Conservation (phyloP, 53 echinoderm and acorn worm species). For the Zoroaster sp. region DNA sequence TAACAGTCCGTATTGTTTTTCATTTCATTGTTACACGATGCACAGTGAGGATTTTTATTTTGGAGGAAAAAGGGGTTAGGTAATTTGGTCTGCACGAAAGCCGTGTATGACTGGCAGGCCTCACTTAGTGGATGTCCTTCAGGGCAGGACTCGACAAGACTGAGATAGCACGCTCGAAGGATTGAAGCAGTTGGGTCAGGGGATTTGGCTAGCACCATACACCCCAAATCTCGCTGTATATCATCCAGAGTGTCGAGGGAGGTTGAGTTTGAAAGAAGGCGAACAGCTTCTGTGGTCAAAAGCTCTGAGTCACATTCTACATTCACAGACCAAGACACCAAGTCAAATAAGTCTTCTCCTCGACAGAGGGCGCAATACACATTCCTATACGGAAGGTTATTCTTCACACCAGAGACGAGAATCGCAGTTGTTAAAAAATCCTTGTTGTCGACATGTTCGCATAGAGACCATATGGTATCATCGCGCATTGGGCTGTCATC, state of each 20-base stretch:
- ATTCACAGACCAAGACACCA: background rate
- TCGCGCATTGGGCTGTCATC: background rate
- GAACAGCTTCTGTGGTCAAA: background rate
- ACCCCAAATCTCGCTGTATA: background rate
- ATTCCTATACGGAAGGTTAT: conserved; percentile 18
- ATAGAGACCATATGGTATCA: background rate
- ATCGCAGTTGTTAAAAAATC: conserved; percentile 5
- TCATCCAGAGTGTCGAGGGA: background rate
- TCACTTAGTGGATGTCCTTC: background rate
- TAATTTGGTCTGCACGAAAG: background rate
- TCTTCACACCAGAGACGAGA: background rate
- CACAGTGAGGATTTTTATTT: conserved; percentile 20
- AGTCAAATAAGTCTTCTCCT: background rate
- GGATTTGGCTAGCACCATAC: background rate
- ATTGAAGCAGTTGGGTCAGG: background rate
- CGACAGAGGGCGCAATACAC: conserved; percentile 45
- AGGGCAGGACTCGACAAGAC: background rate
- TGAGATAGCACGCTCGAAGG: background rate
- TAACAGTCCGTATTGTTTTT: background rate
- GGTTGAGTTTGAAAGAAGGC: background rate
- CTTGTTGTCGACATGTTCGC: background rate
- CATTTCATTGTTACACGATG: background rate
- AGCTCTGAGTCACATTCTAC: background rate
- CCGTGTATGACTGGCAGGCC: conserved; percentile 14
- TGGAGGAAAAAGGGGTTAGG: background rate